Percentiles rank a stretch among this genome's conserved stretches.
These are phyloP conservation scores for Zenarchopterus dispar DNA, from an alignment of 2,797 vertebrate genomes.

Conservation along the genomic window DNA sequence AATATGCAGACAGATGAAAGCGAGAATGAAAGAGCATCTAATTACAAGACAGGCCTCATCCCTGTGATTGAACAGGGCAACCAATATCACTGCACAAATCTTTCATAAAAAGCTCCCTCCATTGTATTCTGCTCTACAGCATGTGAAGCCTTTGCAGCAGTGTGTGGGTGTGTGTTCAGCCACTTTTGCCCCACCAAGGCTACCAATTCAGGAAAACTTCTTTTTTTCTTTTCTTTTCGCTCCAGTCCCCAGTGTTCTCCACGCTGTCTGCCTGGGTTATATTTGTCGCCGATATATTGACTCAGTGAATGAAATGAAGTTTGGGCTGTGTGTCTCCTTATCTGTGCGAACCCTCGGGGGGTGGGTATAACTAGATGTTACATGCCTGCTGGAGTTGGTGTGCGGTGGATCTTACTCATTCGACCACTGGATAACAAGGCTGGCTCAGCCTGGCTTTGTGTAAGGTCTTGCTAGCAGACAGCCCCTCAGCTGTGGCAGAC, in stretches of 20 bases:
- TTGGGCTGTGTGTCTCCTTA: slow-evolving; percentile 29
- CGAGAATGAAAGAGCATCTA: slow-evolving; percentile 66
- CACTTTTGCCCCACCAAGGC: slow-evolving; percentile 37
- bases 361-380: slow-evolving; percentile 46
- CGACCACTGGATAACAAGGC: slow-evolving; percentile 65
- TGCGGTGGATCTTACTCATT: slow-evolving; percentile 52
- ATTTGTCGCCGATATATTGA: slow-evolving; percentile 55
- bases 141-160: slow-evolving; percentile 23
- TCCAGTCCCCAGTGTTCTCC: slow-evolving; percentile 31
- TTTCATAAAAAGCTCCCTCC: slow-evolving; percentile 50
- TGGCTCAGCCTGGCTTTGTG: slow-evolving; percentile 55
- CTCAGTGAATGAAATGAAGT: slow-evolving; percentile 43
- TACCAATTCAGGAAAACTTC: slow-evolving; percentile 48
- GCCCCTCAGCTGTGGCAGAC: slow-evolving; percentile 43
- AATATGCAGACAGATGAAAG: slow-evolving; percentile 46
- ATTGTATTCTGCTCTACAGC: slow-evolving; percentile 30
- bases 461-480: slow-evolving; percentile 60
- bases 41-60: slow-evolving; percentile 72
- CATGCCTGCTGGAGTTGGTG: slow-evolving; percentile 38
- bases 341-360: slow-evolving; percentile 4
- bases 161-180: slow-evolving; percentile 25
- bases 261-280: slow-evolving; percentile 51
- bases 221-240: slow-evolving; percentile 19
- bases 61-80: slow-evolving; percentile 59
- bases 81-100: slow-evolving; percentile 58